phyloP scores from a whole-genome alignment of 1,140 invertebrate species.

The Mactra quadrangularis region DNA sequence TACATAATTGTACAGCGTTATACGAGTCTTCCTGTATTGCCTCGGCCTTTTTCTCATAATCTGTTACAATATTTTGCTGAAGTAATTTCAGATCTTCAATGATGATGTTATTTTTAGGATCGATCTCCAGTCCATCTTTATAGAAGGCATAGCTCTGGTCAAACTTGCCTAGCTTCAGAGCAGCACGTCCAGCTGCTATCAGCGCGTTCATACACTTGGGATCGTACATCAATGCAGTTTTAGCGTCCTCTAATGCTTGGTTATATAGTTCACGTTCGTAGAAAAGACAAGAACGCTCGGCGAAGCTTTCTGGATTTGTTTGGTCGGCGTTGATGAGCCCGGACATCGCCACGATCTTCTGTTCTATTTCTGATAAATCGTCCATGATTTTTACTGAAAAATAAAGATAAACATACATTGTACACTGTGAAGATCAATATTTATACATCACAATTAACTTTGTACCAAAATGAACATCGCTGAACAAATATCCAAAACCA shows the following conservation, averaged over 20 bases:
- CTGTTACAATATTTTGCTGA: conserved; percentile 67
- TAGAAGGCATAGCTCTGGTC: conserved; percentile 67
- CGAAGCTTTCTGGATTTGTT: background rate
- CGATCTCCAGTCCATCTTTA: conserved; percentile 66
- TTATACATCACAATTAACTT: too few species aligned
- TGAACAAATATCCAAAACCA: too few species aligned
- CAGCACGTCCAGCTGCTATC: conserved; percentile 64
- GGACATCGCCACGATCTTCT: conserved; percentile 17
- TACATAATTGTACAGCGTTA: conserved; percentile 77
- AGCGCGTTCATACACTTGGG: conserved; percentile 46
- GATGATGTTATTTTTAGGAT: conserved; percentile 67
- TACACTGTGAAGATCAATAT: too few species aligned
- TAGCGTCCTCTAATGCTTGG: conserved; percentile 63
- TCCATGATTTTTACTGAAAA: conserved; percentile 9
- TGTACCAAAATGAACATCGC: too few species aligned
- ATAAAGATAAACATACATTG: too few species aligned
- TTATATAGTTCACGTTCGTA: conserved; percentile 1
- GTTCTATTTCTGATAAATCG: conserved; percentile 7
- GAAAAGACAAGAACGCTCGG: conserved; percentile 11
- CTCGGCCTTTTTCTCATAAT: conserved; percentile 60
- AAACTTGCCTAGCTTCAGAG: conserved; percentile 57
- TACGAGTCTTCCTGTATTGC: conserved; percentile 67
- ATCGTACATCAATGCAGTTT: conserved; percentile 53
- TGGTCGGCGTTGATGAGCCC: background rate
- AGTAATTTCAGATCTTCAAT: conserved; percentile 69